Conservation (phyloP, 2,888 invertebrate genomes). For the Erebia aethiops region DNA sequence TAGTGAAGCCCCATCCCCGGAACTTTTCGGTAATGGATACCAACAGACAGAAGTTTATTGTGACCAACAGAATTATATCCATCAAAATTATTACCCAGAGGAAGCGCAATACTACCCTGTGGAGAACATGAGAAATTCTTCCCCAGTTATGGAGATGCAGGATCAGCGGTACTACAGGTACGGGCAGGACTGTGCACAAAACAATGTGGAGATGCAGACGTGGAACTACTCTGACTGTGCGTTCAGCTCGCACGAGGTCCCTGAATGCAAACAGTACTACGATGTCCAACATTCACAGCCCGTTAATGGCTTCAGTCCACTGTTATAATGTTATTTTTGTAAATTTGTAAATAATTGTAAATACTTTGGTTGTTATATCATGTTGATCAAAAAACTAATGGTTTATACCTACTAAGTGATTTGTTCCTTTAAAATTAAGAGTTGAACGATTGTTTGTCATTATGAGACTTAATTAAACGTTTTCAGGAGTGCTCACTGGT, state of each 20-base stretch:
- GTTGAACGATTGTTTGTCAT: constrained; percentile 31
- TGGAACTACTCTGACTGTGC: constrained; percentile 74
- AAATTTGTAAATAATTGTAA: constrained; percentile 41
- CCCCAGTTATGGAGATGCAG: constrained; percentile 63
- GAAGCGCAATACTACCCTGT: constrained; percentile 71
- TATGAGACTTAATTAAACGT: constrained; percentile 33
- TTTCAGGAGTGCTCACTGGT: constrained; percentile 34
- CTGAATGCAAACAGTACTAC: constrained; percentile 68
- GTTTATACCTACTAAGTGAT: constrained; percentile 32
- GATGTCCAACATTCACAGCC: constrained; percentile 64
- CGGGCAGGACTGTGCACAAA: constrained; percentile 65
- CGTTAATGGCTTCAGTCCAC: constrained; percentile 63
- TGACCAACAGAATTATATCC: constrained; percentile 66
- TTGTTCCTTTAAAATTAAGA: constrained; percentile 39
- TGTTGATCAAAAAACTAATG: constrained; percentile 32
- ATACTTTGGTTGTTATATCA: constrained; percentile 42
- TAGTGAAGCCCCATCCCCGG: constrained; percentile 84
- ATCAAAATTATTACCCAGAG: constrained; percentile 71
- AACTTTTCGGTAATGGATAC: constrained; percentile 71
- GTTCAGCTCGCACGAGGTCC: constrained; percentile 58
- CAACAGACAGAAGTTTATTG: constrained; percentile 71
- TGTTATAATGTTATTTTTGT: constrained; percentile 61
- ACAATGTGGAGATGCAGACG: constrained; percentile 59
- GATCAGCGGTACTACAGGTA: constrained; percentile 72
- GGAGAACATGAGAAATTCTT: constrained; percentile 62